These are phyloP conservation scores for Polyergus mexicanus DNA, from an alignment of 1,140 invertebrate genomes.

Conservation along the genomic window DNA sequence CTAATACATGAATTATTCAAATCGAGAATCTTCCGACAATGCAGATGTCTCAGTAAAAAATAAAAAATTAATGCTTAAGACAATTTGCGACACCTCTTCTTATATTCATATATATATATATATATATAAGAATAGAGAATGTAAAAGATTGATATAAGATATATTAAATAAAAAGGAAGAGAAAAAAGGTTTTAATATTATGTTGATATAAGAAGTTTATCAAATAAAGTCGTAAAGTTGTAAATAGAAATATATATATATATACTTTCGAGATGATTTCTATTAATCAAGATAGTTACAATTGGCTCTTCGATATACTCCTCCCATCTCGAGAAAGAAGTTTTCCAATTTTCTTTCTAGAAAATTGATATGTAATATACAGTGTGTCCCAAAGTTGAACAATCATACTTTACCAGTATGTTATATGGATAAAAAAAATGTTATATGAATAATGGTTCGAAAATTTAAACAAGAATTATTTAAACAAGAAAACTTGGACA, in stretches of 20 bases:
- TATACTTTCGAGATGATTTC: background rate
- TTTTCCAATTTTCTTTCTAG: slow-evolving; percentile 11
- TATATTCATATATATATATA: background rate
- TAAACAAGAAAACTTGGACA: background rate
- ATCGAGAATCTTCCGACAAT: slow-evolving; percentile 19
- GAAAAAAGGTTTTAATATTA: background rate
- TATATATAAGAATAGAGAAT: background rate
- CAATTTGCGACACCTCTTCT: background rate
- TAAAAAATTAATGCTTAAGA: slow-evolving; percentile 2
- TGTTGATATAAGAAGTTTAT: background rate
- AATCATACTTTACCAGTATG: too few relatives aligned
- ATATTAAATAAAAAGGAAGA: background rate
- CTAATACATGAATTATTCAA: slow-evolving; percentile 27
- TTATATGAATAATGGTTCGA: too few relatives aligned
- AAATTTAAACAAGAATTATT: background rate
- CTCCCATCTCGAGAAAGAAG: background rate
- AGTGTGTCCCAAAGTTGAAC: too few relatives aligned
- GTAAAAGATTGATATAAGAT: background rate
- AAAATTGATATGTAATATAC: background rate
- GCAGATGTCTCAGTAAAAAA: background rate
- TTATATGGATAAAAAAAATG: too few relatives aligned
- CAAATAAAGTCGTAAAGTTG: slow-evolving; percentile 13
- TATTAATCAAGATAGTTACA: background rate
- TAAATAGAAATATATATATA: slow-evolving; percentile 10
- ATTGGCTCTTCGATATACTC: background rate